phyloP scores from a whole-genome alignment of 1,140 invertebrate genomes.

The Rhizoglyphus robini region DNA sequence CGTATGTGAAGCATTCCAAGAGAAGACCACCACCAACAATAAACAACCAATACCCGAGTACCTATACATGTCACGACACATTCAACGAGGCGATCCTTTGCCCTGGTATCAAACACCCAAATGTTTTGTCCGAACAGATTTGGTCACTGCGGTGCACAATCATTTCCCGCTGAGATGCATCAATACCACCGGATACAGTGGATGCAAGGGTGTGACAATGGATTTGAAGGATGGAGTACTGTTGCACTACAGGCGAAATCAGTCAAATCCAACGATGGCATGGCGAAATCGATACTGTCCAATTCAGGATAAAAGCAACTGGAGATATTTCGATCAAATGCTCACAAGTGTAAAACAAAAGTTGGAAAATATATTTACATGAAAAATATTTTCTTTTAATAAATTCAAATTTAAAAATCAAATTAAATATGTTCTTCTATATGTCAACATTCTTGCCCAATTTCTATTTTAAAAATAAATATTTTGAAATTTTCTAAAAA shows the following conservation, averaged over 20 bases:
- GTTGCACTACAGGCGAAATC: conserved; percentile 12
- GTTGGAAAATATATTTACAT: no score
- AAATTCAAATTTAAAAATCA: no score
- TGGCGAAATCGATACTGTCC: no score
- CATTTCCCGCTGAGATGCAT: conserved; percentile 78
- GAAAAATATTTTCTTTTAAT: no score
- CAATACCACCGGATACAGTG: conserved; percentile 40
- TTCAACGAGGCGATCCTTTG: conserved; percentile 71
- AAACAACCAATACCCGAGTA: conserved; percentile 68
- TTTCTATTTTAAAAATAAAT: no score
- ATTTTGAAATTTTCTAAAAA: no score
- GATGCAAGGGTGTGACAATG: background rate
- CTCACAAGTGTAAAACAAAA: no score
- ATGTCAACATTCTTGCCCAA: no score
- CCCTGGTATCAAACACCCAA: conserved; percentile 81
- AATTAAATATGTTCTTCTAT: no score
- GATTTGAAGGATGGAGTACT: background rate
- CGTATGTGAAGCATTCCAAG: conserved; percentile 21
- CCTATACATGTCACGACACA: conserved; percentile 84
- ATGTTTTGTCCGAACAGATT: conserved; percentile 78
- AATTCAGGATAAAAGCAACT: no score
- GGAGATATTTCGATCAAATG: no score
- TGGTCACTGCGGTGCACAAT: conserved; percentile 74
- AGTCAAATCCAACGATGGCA: no score
- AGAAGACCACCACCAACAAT: conserved; percentile 11